A percentile compares a stretch with the other conserved stretches of the same genome.
Evolutionary conservation across 2,888 invertebrate species (phyloP).

Genomic region (Ceraclea dissimilis): DNA sequence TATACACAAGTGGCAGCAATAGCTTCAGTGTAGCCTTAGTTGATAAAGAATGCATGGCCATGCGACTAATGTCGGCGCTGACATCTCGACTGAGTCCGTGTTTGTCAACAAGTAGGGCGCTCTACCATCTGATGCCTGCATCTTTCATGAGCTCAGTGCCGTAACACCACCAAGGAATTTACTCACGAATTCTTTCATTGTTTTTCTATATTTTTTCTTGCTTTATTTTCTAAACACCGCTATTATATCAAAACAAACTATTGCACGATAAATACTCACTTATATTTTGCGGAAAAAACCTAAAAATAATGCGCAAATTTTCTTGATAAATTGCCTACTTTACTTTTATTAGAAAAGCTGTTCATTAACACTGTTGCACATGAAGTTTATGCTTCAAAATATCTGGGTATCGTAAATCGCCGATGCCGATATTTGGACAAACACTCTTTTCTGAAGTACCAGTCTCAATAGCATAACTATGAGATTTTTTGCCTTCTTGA

Average conservation of each 20-base stretch:
- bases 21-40: constrained; percentile 7
- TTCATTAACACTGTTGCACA: too few relatives aligned
- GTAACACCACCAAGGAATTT: constrained; percentile 10
- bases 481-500: too few relatives aligned
- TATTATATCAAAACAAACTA: background rate
- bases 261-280: background rate
- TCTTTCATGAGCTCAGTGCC: constrained; percentile 19
- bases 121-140: constrained; percentile 10
- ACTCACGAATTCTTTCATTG: constrained; percentile 14
- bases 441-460: too few relatives aligned
- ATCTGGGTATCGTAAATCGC: too few relatives aligned
- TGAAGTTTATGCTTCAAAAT: too few relatives aligned
- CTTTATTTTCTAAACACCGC: background rate
- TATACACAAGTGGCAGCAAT: constrained; percentile 19
- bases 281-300: too few relatives aligned
- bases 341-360: too few relatives aligned
- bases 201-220: constrained; percentile 1
- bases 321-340: too few relatives aligned
- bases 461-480: too few relatives aligned
- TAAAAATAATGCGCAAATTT: too few relatives aligned
- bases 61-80: constrained; percentile 24
- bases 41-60: constrained; percentile 25
- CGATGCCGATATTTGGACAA: too few relatives aligned
- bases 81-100: constrained; percentile 19
- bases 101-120: constrained; percentile 23